phyloP scores from a whole-genome alignment of 2,888 invertebrate species.

The Euplexia lucipara region DNA sequence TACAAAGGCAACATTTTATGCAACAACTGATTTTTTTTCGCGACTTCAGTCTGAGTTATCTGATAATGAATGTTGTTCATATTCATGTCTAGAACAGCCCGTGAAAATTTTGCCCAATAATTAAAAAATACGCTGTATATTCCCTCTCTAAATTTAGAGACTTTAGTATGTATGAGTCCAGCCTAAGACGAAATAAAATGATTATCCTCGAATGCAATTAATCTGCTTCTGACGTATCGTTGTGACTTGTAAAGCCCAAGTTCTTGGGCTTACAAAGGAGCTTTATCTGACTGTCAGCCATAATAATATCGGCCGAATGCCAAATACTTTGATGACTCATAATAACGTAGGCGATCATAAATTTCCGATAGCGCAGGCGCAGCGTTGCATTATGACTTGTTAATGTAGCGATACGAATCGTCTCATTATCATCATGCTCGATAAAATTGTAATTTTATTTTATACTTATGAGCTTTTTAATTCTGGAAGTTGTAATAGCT shows the following conservation, averaged over 20 bases:
- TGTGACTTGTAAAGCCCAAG: slow-evolving; percentile 15
- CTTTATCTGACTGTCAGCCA: slow-evolving; percentile 50
- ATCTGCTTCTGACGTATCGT: slow-evolving; percentile 19
- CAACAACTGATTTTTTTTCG: too few species aligned
- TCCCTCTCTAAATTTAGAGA: too few species aligned
- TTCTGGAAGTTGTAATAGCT: too few species aligned
- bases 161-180: background rate
- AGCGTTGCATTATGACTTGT: slow-evolving; percentile 22
- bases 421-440: background rate
- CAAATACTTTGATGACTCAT: slow-evolving; percentile 49
- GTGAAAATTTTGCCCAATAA: too few species aligned
- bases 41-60: too few species aligned
- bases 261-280: slow-evolving; percentile 30
- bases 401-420: slow-evolving; percentile 10
- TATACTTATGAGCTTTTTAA: too few species aligned
- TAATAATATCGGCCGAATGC: slow-evolving; percentile 15
- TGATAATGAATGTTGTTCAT: too few species aligned
- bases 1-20: too few species aligned
- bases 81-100: too few species aligned
- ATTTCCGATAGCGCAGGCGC: slow-evolving; percentile 5
- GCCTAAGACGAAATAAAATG: slow-evolving; percentile 1
- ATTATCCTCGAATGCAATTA: slow-evolving; percentile 17
- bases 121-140: too few species aligned
- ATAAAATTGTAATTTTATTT: background rate
- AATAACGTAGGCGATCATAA: slow-evolving; percentile 24